A percentile compares a stretch with the other conserved stretches of the same genome.
Conservation (phyloP, 2,888 invertebrate species). For the Venusia cambrica region DNA sequence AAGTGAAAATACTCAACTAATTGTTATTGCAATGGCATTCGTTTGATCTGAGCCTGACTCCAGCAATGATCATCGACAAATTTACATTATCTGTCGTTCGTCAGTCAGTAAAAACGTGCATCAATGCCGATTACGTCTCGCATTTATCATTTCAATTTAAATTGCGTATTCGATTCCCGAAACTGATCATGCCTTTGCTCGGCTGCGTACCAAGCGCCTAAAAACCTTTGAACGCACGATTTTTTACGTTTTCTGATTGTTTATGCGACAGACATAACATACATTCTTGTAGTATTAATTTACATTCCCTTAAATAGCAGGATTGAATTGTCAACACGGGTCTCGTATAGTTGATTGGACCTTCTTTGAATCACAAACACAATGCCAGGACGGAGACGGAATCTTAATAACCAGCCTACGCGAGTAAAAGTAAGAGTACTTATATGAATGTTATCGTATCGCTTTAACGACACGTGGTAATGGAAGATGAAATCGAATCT, state of each 20-base stretch:
- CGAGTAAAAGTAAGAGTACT: slow-evolving; percentile 30
- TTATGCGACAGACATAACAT: slow-evolving; percentile 15
- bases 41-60: background rate
- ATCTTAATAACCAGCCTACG: slow-evolving; percentile 26
- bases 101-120: slow-evolving; percentile 26
- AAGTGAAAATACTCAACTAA: background rate
- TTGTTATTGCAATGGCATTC: slow-evolving; percentile 6
- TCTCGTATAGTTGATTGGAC: slow-evolving; percentile 28
- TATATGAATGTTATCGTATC: slow-evolving; percentile 10
- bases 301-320: slow-evolving; percentile 28
- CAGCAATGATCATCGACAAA: slow-evolving; percentile 14
- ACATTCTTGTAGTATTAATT: slow-evolving; percentile 25
- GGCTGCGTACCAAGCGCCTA: slow-evolving; percentile 24
- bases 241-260: slow-evolving; percentile 24
- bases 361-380: slow-evolving; percentile 32
- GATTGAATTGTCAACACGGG: slow-evolving; percentile 35
- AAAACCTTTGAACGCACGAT: slow-evolving; percentile 22
- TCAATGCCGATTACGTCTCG: slow-evolving; percentile 25
- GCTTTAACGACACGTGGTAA: slow-evolving; percentile 17
- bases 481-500: slow-evolving; percentile 14
- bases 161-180: slow-evolving; percentile 29
- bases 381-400: slow-evolving; percentile 22
- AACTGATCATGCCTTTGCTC: slow-evolving; percentile 31
- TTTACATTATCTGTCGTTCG: slow-evolving; percentile 7
- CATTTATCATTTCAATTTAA: slow-evolving; percentile 33